Evolutionary conservation across 2,113 vertebrate genomes (phyloP), one percentile per base, ranked within the genome.

Genomic region (Mastomys natalensis): DNA sequence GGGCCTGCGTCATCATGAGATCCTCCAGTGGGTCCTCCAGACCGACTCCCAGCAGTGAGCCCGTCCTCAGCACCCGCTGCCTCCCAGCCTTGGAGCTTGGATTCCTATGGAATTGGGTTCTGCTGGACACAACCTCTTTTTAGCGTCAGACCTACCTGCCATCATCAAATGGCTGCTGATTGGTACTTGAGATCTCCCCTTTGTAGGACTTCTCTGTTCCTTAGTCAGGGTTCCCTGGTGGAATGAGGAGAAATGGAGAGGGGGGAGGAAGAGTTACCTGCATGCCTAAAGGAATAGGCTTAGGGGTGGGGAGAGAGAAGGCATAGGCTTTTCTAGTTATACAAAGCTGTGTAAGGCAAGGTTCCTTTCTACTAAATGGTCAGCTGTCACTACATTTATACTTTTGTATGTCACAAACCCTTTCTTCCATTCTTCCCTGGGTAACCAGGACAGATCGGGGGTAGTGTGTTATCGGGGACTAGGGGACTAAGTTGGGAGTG

Each of bases 61-160:
- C 72, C 88, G 95, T 96, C 34, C 6, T 97, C 97, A 73, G 91
- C 98, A 24, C 98, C 98, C 98, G 98, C 98, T 97, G 98, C 98
- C 98, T 98, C 96, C 97, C 97, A 89, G 98, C 97, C 97, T 96
- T 55, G 48, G 98, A 98, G 98, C 98, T 98, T 98, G 99, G 99
- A 99, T 99, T 99, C 99, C 99, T 99, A 99, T 99, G 99, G 99
- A 99, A 99, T 99, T 99, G 98, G 98, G 96, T 98, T 98, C 98
- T 98, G 98, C 97, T 95, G 98, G 98, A 97, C 98, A 98, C 97
- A 96, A 97, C 98, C 97, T 98, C 95, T 97, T 95, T 96, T 91
- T 96, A 95, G 98, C 62, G 13, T 96, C 97, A 96, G 96, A 97
- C 94, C 97, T 94, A 96, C 95, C 93, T 96, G 96, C 96, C 93